Evolutionary conservation across 2,797 vertebrate genomes (phyloP).

Genomic region (Acrossocheilus fasciatus): DNA sequence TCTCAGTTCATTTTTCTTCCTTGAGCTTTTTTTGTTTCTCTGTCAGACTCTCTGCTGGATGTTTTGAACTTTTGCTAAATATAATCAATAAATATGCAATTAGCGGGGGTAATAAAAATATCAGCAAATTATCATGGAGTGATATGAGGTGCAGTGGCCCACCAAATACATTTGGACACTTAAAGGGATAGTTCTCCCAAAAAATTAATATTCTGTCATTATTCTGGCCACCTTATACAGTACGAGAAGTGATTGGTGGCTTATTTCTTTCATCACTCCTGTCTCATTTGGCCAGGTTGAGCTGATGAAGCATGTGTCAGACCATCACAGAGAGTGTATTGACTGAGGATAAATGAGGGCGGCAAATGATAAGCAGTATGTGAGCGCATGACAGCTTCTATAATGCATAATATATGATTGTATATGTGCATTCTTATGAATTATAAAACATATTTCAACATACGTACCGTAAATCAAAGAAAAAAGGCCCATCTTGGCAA

Average conservation of each 20-base stretch:
- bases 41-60: conserved; percentile 6
- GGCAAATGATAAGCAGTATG: not conserved
- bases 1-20: not conserved
- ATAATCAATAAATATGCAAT: not conserved
- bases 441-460: conserved; percentile 12
- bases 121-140: not conserved
- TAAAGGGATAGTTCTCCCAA: not conserved
- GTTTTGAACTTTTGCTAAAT: conserved; percentile 1
- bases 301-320: conserved; percentile 3
- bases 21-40: not conserved
- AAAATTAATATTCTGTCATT: not conserved
- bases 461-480: not conserved
- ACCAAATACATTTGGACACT: not conserved
- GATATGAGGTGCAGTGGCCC: not conserved
- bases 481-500: not conserved
- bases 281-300: conserved; percentile 5
- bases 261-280: not conserved
- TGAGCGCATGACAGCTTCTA: not conserved
- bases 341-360: not conserved
- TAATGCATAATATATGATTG: conserved; percentile 27
- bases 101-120: not conserved
- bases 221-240: not conserved
- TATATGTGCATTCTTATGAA: conserved; percentile 12
- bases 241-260: not conserved
- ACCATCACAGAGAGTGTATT: not conserved